phyloP scores from a whole-genome alignment of 2,113 vertebrate genomes.

The Condylura cristata region DNA sequence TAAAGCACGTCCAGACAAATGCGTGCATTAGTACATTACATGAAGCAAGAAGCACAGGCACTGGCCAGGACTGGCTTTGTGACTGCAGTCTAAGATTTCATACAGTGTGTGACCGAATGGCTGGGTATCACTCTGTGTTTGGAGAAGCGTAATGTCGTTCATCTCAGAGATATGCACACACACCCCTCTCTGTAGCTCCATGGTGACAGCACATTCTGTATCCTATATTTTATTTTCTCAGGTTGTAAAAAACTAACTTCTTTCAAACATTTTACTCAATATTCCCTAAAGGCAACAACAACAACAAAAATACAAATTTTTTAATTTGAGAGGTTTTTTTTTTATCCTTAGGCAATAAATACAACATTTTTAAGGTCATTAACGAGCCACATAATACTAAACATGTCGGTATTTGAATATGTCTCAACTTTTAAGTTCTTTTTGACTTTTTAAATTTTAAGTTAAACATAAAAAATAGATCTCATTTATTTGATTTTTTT shows the following conservation, averaged over 20 bases:
- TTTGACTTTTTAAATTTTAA: constrained; percentile 54
- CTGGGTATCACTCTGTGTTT: background rate
- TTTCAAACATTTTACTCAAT: constrained; percentile 15
- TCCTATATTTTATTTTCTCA: constrained; percentile 42
- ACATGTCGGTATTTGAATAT: constrained; percentile 35
- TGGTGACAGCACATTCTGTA: background rate
- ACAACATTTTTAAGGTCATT: constrained; percentile 55
- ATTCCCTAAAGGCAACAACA: constrained; percentile 15
- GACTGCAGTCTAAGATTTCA: background rate
- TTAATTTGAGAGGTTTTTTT: constrained; percentile 50
- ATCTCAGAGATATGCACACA: background rate
- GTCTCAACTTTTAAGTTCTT: constrained; percentile 34
- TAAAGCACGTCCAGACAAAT: background rate
- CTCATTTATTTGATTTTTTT: constrained; percentile 52
- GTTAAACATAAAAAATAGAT: constrained; percentile 67
- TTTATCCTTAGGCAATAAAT: constrained; percentile 42
- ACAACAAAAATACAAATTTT: too few species aligned
- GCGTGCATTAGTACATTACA: background rate
- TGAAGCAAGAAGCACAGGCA: background rate
- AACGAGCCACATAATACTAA: constrained; percentile 41
- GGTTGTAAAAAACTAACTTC: constrained; percentile 20
- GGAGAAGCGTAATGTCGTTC: background rate
- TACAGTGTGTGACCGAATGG: background rate
- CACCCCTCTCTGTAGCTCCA: too few species aligned
- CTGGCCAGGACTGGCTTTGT: background rate